Evolutionary conservation across 1,140 invertebrate species (phyloP).

Genomic region (Drosophila lacteicornis): DNA sequence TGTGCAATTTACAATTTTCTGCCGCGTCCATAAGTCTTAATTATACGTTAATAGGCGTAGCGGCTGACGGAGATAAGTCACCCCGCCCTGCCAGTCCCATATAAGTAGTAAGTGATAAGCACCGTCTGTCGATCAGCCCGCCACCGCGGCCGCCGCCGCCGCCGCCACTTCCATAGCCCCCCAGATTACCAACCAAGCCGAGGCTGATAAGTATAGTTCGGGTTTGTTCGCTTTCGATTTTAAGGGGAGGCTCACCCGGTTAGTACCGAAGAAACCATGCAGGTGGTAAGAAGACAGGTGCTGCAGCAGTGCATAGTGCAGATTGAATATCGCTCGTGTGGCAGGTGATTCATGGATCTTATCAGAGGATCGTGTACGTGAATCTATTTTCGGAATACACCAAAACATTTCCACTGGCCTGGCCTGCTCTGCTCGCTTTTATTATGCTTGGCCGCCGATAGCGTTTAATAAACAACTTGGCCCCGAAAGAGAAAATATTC

Average conservation of each 20-base stretch:
- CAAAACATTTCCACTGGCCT: conserved; percentile 21
- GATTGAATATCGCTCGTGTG: neutral
- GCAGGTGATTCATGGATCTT: conserved; percentile 53
- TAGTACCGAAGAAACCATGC: conserved; percentile 62
- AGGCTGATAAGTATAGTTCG: conserved; percentile 53
- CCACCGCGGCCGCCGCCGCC: neutral
- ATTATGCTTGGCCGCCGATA: conserved; percentile 15
- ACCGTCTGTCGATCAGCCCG: conserved; percentile 33
- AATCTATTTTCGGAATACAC: conserved; percentile 53
- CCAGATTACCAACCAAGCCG: conserved; percentile 14
- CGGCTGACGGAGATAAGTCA: conserved; percentile 28
- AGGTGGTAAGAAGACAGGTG: conserved; percentile 63
- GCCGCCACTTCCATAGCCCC: neutral
- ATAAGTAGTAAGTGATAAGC: conserved; percentile 27
- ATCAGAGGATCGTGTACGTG: conserved; percentile 52
- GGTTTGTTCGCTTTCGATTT: conserved; percentile 22
- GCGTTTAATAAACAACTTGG: conserved; percentile 35
- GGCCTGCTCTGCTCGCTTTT: neutral
- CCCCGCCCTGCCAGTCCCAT: neutral
- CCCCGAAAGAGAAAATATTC: conserved; percentile 3
- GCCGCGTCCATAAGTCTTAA: conserved; percentile 34
- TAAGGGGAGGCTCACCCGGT: conserved; percentile 10
- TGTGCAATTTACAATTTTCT: conserved; percentile 44
- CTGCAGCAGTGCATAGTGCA: neutral
- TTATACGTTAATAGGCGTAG: conserved; percentile 38